phyloP scores from a whole-genome alignment of 2,888 invertebrate genomes.

The Monopis laevigella region DNA sequence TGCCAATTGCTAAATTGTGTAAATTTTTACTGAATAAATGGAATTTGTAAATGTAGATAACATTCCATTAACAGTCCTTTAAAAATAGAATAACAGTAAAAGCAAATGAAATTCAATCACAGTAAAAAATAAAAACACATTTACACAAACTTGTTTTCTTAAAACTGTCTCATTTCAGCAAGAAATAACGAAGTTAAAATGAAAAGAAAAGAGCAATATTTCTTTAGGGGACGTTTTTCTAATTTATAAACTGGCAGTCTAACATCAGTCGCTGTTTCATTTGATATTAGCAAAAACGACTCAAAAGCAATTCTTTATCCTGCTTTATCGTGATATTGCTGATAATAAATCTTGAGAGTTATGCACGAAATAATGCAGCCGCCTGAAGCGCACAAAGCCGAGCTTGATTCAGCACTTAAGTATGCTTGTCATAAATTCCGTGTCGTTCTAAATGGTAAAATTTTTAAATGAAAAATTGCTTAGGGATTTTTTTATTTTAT shows the following conservation, averaged over 20 bases:
- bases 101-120: too few species aligned
- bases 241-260: conserved; percentile 21
- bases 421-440: conserved; percentile 7
- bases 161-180: background rate
- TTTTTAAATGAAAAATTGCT: too few species aligned
- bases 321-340: background rate
- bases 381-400: conserved; percentile 2
- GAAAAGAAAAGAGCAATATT: conserved; percentile 23
- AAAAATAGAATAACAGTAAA: too few species aligned
- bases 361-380: background rate
- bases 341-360: conserved; percentile 4
- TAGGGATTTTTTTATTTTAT: too few species aligned
- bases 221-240: conserved; percentile 23
- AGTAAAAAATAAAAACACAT: background rate
- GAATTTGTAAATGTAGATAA: too few species aligned
- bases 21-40: too few species aligned
- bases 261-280: conserved; percentile 27
- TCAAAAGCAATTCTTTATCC: conserved; percentile 10
- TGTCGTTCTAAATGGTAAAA: too few species aligned
- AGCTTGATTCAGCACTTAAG: conserved; percentile 1
- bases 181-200: conserved; percentile 16
- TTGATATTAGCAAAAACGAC: conserved; percentile 19
- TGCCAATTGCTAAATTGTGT: too few species aligned
- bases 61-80: too few species aligned
- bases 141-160: background rate